Percentiles rank a stretch among this genome's conserved stretches.
Conservation (phyloP, 2,113 vertebrate genomes). For the Sinocyclocheilus grahami region DNA sequence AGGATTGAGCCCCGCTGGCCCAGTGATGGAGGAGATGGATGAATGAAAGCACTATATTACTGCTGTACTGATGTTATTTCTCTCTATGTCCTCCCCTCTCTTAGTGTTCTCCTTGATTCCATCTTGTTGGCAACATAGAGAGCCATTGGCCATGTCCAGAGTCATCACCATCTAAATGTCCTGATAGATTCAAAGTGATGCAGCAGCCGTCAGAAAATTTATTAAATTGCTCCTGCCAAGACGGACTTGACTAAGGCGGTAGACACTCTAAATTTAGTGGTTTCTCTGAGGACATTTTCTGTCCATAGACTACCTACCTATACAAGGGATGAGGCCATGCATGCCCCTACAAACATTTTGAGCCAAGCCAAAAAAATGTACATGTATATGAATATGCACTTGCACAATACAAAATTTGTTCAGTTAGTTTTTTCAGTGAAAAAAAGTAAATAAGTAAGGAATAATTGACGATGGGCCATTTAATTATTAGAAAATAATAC, state of each 20-base stretch:
- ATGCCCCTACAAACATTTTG: neutral
- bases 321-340: neutral
- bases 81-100: neutral
- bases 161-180: constrained; percentile 12
- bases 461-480: no score
- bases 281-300: constrained; percentile 1
- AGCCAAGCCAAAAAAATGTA: neutral
- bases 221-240: neutral
- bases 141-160: constrained; percentile 15
- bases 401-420: no score
- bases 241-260: neutral
- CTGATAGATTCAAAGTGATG: constrained; percentile 26
- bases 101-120: neutral
- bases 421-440: no score
- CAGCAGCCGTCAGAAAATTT: neutral
- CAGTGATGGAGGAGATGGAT: constrained; percentile 11
- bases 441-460: no score
- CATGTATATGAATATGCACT: neutral
- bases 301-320: neutral
- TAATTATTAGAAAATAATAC: no score
- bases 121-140: neutral
- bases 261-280: neutral
- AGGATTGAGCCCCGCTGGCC: neutral
- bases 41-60: constrained; percentile 6
- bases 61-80: neutral